phyloP scores from a whole-genome alignment of 2,888 invertebrate species.

The Coenonympha arcania region DNA sequence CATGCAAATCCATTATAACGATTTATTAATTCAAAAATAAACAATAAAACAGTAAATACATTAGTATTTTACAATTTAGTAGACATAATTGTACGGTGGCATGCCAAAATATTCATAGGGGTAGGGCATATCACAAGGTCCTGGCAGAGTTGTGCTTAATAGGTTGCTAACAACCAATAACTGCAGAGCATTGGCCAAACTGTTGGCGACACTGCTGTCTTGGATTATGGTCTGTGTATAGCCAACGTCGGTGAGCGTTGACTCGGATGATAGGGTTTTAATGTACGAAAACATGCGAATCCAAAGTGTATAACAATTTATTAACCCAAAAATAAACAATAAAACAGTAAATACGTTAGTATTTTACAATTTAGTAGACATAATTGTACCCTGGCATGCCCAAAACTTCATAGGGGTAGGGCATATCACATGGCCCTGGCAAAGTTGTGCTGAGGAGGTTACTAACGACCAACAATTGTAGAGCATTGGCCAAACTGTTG shows the following conservation, averaged over 20 bases:
- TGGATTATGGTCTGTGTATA: constrained; percentile 43
- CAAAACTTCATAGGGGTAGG: constrained; percentile 16
- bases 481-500: constrained; percentile 54
- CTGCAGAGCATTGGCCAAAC: constrained; percentile 56
- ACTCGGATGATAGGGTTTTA: too few relatives aligned
- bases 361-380: constrained; percentile 16
- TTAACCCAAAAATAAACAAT: not conserved
- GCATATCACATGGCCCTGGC: constrained; percentile 33
- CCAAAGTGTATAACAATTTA: too few relatives aligned
- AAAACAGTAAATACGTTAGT: too few relatives aligned
- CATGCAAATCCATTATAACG: too few relatives aligned
- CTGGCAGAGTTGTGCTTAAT: constrained; percentile 48
- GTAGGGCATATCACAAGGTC: constrained; percentile 26
- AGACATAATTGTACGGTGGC: constrained; percentile 25
- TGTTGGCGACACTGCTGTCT: constrained; percentile 57
- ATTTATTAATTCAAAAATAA: not conserved
- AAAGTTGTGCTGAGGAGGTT: constrained; percentile 52
- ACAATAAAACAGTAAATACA: too few relatives aligned
- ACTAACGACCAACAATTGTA: constrained; percentile 57
- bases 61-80: constrained; percentile 13
- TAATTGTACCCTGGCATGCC: constrained; percentile 25
- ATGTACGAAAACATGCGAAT: too few relatives aligned
- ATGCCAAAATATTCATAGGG: constrained; percentile 16
- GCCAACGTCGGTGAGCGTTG: too few relatives aligned
- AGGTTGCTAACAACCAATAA: constrained; percentile 56